A percentile compares a stretch with the other conserved stretches of the same genome.
These are phyloP conservation scores for Aphelenchoides fujianensis DNA, from an alignment of 1,140 invertebrate species.

Conservation along the genomic window DNA sequence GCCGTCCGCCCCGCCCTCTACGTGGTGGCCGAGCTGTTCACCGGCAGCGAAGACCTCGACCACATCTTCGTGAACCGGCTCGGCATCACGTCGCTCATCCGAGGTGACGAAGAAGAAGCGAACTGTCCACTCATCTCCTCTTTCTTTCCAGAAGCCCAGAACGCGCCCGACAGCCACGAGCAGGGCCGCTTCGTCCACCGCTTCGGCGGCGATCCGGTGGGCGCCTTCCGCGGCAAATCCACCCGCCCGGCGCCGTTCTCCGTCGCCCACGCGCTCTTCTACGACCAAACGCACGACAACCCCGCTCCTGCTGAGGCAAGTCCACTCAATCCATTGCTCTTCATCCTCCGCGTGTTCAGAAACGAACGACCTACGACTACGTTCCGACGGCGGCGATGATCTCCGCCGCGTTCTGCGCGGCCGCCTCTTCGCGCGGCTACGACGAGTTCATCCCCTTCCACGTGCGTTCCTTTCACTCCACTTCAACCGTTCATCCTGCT, in stretches of 20 bases:
- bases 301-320: constrained; percentile 69
- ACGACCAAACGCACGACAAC: constrained; percentile 96
- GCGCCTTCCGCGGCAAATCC: constrained; percentile 76
- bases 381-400: constrained; percentile 83
- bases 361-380: constrained; percentile 80
- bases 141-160: constrained; percentile 76
- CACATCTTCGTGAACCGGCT: constrained; percentile 98
- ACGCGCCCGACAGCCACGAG: constrained; percentile 84
- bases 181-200: constrained; percentile 87
- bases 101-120: constrained; percentile 70
- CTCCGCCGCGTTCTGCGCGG: constrained; percentile 85
- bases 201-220: constrained; percentile 87
- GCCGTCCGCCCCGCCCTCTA: constrained; percentile 84
- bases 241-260: constrained; percentile 72
- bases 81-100: constrained; percentile 89
- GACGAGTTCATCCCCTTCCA: constrained; percentile 70
- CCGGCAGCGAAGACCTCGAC: constrained; percentile 86
- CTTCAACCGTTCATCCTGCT: not conserved
- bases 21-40: constrained; percentile 95
- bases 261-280: constrained; percentile 86
- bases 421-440: constrained; percentile 87
- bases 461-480: too few relatives aligned
- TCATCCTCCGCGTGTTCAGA: constrained; percentile 72
- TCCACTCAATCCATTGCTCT: constrained; percentile 22
- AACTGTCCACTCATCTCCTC: not conserved